phyloP scores from a whole-genome alignment of 2,113 vertebrate genomes.

The Pterocles burchelli region DNA sequence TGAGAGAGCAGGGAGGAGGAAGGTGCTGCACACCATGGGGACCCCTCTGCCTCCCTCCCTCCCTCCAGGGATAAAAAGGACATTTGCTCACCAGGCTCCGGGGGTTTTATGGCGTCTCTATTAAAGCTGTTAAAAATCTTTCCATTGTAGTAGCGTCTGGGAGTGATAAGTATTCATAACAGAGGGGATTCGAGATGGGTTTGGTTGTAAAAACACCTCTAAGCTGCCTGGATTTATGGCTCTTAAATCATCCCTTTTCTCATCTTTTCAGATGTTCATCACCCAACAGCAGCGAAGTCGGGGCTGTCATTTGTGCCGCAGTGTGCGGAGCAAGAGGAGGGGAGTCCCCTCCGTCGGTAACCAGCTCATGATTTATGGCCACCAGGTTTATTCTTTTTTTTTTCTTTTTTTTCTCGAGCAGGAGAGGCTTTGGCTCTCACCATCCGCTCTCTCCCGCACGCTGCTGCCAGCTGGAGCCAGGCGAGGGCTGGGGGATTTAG shows the following conservation, averaged over 20 bases:
- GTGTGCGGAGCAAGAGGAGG: not conserved
- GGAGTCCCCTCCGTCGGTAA: not conserved
- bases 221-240: constrained; percentile 56
- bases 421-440: not conserved
- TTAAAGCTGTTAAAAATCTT: constrained; percentile 36
- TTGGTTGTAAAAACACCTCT: constrained; percentile 56
- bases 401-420: rapidly evolving
- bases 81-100: not conserved
- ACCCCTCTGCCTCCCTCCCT: not conserved
- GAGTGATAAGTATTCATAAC: constrained; percentile 45
- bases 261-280: constrained; percentile 38
- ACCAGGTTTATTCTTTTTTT: not conserved
- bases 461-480: constrained; percentile 14
- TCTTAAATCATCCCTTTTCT: constrained; percentile 39
- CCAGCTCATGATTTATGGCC: not conserved
- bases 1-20: not conserved
- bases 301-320: not conserved
- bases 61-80: not conserved
- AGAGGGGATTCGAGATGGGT: constrained; percentile 30
- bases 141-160: constrained; percentile 4
- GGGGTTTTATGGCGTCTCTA: not conserved
- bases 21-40: rapidly evolving
- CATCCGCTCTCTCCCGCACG: not conserved
- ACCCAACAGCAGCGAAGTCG: not conserved
- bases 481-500: not conserved